Evolutionary conservation across 1,140 invertebrate species (phyloP).

Genomic region (Ctenoplectra terminalis): DNA sequence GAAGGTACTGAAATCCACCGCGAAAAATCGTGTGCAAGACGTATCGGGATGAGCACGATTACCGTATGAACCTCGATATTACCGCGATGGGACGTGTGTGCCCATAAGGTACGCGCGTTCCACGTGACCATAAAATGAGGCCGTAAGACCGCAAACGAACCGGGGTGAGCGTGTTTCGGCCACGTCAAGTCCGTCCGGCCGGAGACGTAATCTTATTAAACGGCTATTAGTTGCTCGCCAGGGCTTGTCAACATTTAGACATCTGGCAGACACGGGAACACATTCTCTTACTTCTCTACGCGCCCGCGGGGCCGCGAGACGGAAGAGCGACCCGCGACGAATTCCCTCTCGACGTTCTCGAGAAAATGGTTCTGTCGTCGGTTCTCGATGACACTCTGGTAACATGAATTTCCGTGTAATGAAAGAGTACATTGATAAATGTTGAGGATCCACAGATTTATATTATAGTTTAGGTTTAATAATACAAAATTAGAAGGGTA

Average conservation of each 20-base stretch:
- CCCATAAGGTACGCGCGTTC: slow-evolving; percentile 61
- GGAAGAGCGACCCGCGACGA: slow-evolving; percentile 44
- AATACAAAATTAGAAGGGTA: too few species aligned
- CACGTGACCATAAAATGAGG: slow-evolving; percentile 74
- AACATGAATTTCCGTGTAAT: too few species aligned
- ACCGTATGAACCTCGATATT: neutral
- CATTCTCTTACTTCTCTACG: slow-evolving; percentile 75
- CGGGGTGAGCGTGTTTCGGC: slow-evolving; percentile 73
- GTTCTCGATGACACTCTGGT: neutral
- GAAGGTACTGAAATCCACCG: slow-evolving; percentile 47
- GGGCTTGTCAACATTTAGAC: slow-evolving; percentile 82
- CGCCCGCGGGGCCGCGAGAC: slow-evolving; percentile 69
- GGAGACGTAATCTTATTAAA: slow-evolving; percentile 82
- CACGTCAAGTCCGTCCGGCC: slow-evolving; percentile 77
- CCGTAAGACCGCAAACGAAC: slow-evolving; percentile 70
- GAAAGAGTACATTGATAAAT: too few species aligned
- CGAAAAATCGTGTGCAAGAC: slow-evolving; percentile 62
- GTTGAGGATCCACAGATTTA: too few species aligned
- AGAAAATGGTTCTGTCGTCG: neutral
- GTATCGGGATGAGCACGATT: slow-evolving; percentile 22
- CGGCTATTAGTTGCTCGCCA: slow-evolving; percentile 81
- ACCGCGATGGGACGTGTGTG: slow-evolving; percentile 61
- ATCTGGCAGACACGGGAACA: slow-evolving; percentile 79
- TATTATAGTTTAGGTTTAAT: too few species aligned
- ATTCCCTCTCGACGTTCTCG: slow-evolving; percentile 55